Conservation (phyloP, 2,113 vertebrate species). For the Mirza zaza region DNA sequence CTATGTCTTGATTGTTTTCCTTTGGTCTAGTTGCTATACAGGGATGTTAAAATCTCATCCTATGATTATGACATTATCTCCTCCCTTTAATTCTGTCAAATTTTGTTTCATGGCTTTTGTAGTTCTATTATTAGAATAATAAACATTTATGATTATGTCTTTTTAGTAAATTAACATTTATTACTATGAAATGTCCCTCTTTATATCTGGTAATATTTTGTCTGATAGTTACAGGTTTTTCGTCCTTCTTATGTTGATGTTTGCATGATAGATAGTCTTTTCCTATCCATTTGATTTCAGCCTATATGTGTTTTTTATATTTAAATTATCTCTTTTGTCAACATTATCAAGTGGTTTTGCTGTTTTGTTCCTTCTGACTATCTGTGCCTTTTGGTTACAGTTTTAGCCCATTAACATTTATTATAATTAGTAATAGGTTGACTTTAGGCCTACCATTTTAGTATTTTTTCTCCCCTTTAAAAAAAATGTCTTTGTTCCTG, state of each 20-base stretch:
- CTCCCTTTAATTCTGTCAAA: neutral
- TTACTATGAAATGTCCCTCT: neutral
- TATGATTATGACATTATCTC: neutral
- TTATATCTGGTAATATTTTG: neutral
- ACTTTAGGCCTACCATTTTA: neutral
- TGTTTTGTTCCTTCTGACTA: neutral
- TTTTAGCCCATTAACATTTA: neutral
- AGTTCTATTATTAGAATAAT: neutral
- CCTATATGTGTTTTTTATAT: neutral
- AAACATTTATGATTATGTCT: neutral
- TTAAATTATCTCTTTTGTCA: neutral
- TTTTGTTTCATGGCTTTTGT: neutral
- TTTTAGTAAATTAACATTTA: neutral
- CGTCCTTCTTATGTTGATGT: neutral
- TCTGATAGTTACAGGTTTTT: neutral
- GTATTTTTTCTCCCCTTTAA: neutral
- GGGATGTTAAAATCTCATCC: neutral
- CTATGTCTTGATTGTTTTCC: neutral
- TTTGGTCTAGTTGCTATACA: neutral
- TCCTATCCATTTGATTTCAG: neutral
- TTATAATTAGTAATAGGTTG: neutral
- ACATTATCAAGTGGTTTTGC: fast-evolving
- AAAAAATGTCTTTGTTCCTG: neutral
- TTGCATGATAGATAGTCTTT: neutral
- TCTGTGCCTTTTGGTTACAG: neutral